Percentiles rank a stretch among this genome's conserved stretches.
Evolutionary conservation across 2,797 vertebrate species (phyloP).

Genomic region (Chloroceryle amazona): DNA sequence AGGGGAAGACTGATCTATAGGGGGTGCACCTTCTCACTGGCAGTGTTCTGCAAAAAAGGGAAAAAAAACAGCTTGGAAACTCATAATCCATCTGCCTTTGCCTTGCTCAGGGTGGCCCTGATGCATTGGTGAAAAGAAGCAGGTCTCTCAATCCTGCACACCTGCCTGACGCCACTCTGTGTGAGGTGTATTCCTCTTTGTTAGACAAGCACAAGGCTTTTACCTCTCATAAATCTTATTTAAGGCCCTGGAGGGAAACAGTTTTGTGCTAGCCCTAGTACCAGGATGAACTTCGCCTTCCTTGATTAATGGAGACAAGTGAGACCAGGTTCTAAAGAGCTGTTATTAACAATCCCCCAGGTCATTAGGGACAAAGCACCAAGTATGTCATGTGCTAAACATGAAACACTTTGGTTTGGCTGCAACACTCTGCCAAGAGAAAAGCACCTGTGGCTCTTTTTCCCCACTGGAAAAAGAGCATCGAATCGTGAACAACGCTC

Average conservation of each 20-base stretch:
- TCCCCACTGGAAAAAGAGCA: background rate
- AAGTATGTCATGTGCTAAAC: background rate
- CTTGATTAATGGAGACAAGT: slow-evolving; percentile 1
- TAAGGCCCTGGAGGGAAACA: background rate
- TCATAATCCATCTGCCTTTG: background rate
- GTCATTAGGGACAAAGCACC: background rate
- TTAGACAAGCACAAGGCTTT: background rate
- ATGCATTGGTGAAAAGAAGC: background rate
- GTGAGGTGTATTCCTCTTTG: background rate
- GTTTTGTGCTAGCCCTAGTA: background rate
- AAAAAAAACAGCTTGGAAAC: background rate
- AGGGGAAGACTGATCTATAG: background rate
- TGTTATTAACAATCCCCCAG: background rate
- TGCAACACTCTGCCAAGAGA: background rate
- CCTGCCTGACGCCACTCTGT: background rate
- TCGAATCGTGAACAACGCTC: background rate
- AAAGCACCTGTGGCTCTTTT: background rate
- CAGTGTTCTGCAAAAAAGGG: background rate
- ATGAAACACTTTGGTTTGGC: background rate
- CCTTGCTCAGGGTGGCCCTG: background rate
- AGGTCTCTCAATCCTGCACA: background rate
- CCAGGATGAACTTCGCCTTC: background rate
- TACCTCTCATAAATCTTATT: background rate
- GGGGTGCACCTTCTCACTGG: background rate
- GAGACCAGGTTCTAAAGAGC: background rate